Base-by-base conservation (phyloP, 2,113 vertebrate species). In the Oncorhynchus kisutch region DNA sequence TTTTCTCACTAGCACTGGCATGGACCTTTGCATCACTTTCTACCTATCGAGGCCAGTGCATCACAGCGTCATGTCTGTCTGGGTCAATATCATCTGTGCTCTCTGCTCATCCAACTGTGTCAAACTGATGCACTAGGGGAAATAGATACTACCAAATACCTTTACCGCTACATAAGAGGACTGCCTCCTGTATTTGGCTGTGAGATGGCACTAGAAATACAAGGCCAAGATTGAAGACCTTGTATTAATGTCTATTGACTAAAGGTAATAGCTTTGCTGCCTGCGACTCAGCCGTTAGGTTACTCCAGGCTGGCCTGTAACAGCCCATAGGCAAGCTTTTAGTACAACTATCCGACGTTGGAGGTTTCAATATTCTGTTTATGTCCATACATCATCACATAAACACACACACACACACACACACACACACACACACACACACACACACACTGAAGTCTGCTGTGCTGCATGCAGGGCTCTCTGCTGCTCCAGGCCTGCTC, bases 221-320 rank as follows among this genome's bases (percentile, higher is more conserved):
- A 71, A 82, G 85, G 82, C 85, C 67, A 70, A 82, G 89, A 85
- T 75, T 81, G 86, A 87, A 70, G 76, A 31, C 25, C 67, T 76
- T 82, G 86, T 88, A 90, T 90, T 91, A 91, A 89, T 91, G 88
- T 86, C 88, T 91, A 89, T 90, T 87, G 89, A 91, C 89, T 81
- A 76, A 83, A 81, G 82, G 84, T 90, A 90, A 89, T 90, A 80
- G 89, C 88, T 90, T 86, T 45, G 39, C 86, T 64, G 75, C 84
- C 83, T 51, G 73, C 81, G 83, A 45, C 84, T 85, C 78, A 68
- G 85, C 83, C 84, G 82, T 20, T 77, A 83, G 86, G 81, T 87
- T 81, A 85, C 85, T 88, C 87, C 84, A 82, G 85, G 70, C 80
- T 20, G 72, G 81, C 81, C 83, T 77, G 71, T 90, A 85, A 87